Evolutionary conservation across 2,113 vertebrate species (phyloP).

Genomic region (Guaruba guarouba): DNA sequence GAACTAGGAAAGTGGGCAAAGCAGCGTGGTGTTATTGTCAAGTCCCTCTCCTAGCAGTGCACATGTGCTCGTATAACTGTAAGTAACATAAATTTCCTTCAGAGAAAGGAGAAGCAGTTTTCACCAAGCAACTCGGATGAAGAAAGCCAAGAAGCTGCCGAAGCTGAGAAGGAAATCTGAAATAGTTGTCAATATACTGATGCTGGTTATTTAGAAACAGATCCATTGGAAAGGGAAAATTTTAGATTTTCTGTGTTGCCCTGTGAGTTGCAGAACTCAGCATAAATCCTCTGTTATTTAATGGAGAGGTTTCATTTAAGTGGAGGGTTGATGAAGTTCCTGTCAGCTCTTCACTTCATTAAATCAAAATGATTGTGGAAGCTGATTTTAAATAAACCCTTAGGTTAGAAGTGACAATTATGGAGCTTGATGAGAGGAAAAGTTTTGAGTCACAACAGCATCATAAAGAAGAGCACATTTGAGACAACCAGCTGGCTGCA

Average conservation of each 20-base stretch:
- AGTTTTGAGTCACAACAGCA: not conserved
- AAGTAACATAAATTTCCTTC: not conserved
- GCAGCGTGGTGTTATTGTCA: accelerated
- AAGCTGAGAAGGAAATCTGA: not conserved
- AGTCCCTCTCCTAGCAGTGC: accelerated
- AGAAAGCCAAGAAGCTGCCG: not conserved
- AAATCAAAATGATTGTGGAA: not conserved
- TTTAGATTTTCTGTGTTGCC: not conserved
- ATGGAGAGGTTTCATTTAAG: not conserved
- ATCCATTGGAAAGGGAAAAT: not conserved
- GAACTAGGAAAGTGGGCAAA: not conserved
- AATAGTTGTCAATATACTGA: not conserved
- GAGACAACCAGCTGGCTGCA: not conserved
- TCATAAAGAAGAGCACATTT: accelerated
- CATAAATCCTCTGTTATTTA: not conserved
- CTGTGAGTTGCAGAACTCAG: not conserved
- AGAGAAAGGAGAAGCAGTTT: not conserved
- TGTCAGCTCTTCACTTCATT: not conserved
- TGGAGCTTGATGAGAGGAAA: not conserved
- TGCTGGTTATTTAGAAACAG: not conserved
- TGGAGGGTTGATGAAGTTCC: not conserved
- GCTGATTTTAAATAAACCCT: not conserved
- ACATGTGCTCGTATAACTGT: not conserved
- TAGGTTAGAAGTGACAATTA: not conserved
- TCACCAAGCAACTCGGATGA: not conserved